phyloP scores from a whole-genome alignment of 2,113 vertebrate species.

The Lamprologus lemairii region DNA sequence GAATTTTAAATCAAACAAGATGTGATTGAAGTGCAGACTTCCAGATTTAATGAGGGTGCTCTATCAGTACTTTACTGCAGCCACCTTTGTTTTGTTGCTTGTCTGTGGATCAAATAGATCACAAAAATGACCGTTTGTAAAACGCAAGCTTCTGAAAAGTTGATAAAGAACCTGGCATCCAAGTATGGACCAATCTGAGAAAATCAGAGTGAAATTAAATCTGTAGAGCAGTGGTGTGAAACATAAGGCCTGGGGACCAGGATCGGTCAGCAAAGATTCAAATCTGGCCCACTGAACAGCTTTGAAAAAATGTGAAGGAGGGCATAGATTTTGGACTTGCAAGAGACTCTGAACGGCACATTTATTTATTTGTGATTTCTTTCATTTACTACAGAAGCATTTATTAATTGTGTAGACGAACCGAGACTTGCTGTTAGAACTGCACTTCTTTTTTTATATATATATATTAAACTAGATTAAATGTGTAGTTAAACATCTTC shows the following conservation, averaged over 20 bases:
- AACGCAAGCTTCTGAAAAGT: neutral
- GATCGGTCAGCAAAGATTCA: neutral
- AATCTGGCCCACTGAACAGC: neutral
- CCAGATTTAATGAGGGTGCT: neutral
- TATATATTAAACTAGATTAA: neutral
- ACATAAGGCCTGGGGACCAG: neutral
- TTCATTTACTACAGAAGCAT: neutral
- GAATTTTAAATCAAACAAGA: neutral
- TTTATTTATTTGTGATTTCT: neutral
- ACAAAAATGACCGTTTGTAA: neutral
- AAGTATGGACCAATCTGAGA: neutral
- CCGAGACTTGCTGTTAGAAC: neutral
- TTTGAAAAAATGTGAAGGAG: neutral
- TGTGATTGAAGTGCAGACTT: neutral
- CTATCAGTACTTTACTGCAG: neutral
- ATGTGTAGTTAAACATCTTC: neutral
- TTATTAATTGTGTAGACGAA: fast-evolving
- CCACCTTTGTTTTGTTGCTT: neutral
- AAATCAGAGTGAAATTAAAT: neutral
- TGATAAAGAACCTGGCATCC: neutral
- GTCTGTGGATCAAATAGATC: neutral
- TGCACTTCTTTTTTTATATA: neutral
- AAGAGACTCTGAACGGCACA: fast-evolving
- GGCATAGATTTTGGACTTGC: neutral
- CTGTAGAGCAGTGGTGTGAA: neutral